Base-by-base conservation (phyloP, 2,888 invertebrate species). In the Megalurothrips usitatus region DNA sequence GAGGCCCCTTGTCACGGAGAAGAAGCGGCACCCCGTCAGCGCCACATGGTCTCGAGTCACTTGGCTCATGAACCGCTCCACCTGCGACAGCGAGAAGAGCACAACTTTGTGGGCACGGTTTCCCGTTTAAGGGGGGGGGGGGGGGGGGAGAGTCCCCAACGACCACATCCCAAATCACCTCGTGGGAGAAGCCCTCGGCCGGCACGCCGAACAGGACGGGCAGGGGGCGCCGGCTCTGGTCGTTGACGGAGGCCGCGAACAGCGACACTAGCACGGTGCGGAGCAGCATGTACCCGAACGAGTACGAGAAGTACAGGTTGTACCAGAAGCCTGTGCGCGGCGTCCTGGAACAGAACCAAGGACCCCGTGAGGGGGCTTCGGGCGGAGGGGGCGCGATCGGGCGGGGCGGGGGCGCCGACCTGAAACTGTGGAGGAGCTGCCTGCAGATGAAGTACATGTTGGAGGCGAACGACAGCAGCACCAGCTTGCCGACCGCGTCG, bases 391-490 rank as follows among this genome's bases (percentile, higher is more conserved):
- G 2, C 34, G 3, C 34, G 34, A 43, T 43, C 3, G 34, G 34
- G 2, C 34, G 34, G 34, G 6, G 14, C 2, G 19, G 52, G 52
- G 10, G 10, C 2, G 83, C 89, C 89, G 86, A 93, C 92, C 91
- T 90, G 82, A 93, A 89, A 49, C 91, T 92, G 84, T 92, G 89
- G 84, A 92, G 93, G 12, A 94, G 88, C 84, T 94, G 93, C 80
- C 93, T 88, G 83, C 93, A 93, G 82, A 94, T 92, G 85, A 93
- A 94, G 86, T 92, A 94, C 81, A 93, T 89, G 85, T 94, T 93
- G 84, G 91, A 92, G 28, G 91, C 87, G 84, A 92, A 93, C 0
- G 93, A 92, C 8, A 94, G 86, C 0, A 93, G 86, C 0, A 94
- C 89, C 81, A 94, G 86, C n/a, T 89, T 88, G 4, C 93, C 91